Conservation (phyloP, 1,140 invertebrate genomes). For the Caenorhabditis tropicalis region DNA sequence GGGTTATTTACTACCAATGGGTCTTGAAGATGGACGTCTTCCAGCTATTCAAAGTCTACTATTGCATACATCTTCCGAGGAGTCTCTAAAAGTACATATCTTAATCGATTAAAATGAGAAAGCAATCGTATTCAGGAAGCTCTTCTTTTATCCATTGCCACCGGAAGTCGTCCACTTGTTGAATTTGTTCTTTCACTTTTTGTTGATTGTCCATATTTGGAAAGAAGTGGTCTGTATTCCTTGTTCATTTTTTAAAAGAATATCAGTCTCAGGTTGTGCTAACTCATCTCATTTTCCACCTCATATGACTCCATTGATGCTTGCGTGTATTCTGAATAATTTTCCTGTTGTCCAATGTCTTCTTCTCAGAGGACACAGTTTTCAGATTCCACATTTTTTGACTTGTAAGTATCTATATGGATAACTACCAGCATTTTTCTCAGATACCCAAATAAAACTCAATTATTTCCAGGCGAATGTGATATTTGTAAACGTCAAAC, state of each 20-base stretch:
- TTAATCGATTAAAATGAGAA: background rate
- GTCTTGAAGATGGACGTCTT: constrained; percentile 46
- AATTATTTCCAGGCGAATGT: constrained; percentile 16
- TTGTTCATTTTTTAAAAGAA: background rate
- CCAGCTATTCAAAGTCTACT: constrained; percentile 35
- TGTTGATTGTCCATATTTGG: constrained; percentile 57
- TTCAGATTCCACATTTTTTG: constrained; percentile 63
- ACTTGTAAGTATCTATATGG: constrained; percentile 65
- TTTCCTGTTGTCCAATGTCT: constrained; percentile 71
- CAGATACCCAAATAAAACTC: no score
- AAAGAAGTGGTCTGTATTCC: constrained; percentile 47
- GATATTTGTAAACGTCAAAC: background rate
- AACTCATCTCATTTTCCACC: constrained; percentile 64
- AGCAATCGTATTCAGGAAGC: constrained; percentile 52
- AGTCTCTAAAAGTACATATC: background rate
- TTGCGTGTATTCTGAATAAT: constrained; percentile 71
- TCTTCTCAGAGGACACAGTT: constrained; percentile 58
- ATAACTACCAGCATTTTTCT: no score
- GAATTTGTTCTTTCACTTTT: constrained; percentile 62
- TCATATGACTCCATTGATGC: constrained; percentile 71
- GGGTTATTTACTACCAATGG: background rate
- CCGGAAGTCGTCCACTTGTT: constrained; percentile 62
- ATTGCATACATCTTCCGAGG: constrained; percentile 24
- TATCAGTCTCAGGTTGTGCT: constrained; percentile 43
- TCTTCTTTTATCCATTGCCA: constrained; percentile 56